Evolutionary conservation across 2,113 vertebrate genomes (phyloP).

Genomic region (Triplophysa rosa): DNA sequence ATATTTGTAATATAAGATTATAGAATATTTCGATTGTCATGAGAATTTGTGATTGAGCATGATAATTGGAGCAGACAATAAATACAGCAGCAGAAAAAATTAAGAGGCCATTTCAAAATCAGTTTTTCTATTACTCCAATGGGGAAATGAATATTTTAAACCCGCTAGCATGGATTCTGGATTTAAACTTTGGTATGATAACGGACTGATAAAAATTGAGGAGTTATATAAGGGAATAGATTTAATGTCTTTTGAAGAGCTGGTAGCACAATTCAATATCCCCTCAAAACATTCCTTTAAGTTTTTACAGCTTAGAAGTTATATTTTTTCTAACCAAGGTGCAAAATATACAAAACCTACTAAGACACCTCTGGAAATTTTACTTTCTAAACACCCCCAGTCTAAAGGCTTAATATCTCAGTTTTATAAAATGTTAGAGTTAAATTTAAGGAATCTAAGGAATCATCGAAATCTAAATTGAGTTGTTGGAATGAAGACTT

Average conservation of each 20-base stretch:
- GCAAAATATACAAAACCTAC: neutral
- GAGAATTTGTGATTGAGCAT: too few relatives aligned
- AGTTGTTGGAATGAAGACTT: neutral
- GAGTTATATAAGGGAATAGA: neutral
- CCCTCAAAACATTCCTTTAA: neutral
- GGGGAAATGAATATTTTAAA: neutral
- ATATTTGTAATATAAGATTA: too few relatives aligned
- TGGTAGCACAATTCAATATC: neutral
- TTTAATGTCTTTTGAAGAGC: neutral
- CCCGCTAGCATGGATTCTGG: neutral
- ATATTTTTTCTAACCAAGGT: neutral
- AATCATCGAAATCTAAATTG: neutral
- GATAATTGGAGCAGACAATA: too few relatives aligned
- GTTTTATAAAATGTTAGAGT: too few relatives aligned
- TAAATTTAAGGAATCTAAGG: too few relatives aligned
- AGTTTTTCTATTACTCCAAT: neutral
- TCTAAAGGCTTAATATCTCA: too few relatives aligned
- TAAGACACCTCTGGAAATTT: neutral
- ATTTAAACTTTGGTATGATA: neutral
- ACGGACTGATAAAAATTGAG: neutral
- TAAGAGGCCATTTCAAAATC: too few relatives aligned
- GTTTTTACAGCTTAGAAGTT: neutral
- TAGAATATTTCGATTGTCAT: too few relatives aligned
- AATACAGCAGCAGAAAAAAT: too few relatives aligned
- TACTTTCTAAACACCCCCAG: too few relatives aligned